Conservation (phyloP, 2,888 invertebrate species). For the Acleris laterana region DNA sequence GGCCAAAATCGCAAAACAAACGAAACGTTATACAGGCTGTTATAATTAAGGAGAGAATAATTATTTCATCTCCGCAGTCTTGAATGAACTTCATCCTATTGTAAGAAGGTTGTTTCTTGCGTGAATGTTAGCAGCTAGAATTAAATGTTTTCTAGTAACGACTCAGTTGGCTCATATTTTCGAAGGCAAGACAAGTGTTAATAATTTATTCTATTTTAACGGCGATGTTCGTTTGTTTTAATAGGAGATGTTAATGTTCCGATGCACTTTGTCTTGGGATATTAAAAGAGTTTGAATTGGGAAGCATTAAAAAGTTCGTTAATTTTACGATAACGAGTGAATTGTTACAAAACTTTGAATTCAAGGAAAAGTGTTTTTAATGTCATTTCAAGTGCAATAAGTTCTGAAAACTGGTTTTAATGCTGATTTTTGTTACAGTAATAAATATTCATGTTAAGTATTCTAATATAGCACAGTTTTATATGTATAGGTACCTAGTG, state of each 20-base stretch:
- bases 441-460: no score
- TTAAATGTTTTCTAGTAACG: constrained; percentile 67
- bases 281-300: constrained; percentile 18
- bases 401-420: no score
- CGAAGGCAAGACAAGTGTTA: constrained; percentile 74
- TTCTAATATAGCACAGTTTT: no score
- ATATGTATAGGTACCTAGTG: no score
- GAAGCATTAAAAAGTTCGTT: constrained; percentile 6
- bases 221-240: constrained; percentile 13
- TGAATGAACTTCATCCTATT: constrained; percentile 44
- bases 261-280: constrained; percentile 20
- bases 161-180: constrained; percentile 69
- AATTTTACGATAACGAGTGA: background rate
- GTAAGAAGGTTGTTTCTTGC: constrained; percentile 43
- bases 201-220: constrained; percentile 72
- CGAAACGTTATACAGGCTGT: constrained; percentile 69
- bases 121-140: constrained; percentile 47
- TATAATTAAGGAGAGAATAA: constrained; percentile 76
- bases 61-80: constrained; percentile 48
- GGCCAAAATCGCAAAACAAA: constrained; percentile 74
- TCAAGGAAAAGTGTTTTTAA: no score
- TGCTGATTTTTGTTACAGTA: no score
- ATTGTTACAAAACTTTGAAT: background rate
- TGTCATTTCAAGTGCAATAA: no score
- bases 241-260: constrained; percentile 22